Percentiles rank a stretch among this genome's conserved stretches.
Conservation (phyloP, 2,888 invertebrate genomes). For the Oasisia sp. region DNA sequence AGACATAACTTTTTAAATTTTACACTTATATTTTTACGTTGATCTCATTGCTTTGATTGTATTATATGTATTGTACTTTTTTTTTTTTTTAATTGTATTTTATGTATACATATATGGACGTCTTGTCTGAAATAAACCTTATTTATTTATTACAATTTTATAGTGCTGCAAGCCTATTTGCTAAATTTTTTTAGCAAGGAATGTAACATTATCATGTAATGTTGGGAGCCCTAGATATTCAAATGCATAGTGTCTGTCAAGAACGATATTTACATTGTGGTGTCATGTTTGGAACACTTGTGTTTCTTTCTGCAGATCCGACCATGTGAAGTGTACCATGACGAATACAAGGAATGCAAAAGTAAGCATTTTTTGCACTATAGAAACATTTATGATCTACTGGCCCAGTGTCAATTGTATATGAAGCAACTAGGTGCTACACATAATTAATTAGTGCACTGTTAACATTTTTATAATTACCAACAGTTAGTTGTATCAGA, state of each 20-base stretch:
- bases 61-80: too few species aligned
- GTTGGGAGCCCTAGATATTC: neutral
- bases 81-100: too few species aligned
- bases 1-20: too few species aligned
- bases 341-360: conserved; percentile 40
- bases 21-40: too few species aligned
- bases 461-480: neutral
- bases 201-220: neutral
- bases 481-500: neutral
- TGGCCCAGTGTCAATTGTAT: neutral
- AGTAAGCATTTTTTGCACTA: conserved; percentile 29
- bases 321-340: conserved; percentile 38
- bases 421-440: neutral
- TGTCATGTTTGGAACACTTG: neutral
- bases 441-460: neutral
- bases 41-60: too few species aligned
- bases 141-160: too few species aligned
- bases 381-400: neutral
- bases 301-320: conserved; percentile 30
- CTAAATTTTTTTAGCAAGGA: too few species aligned
- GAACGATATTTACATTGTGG: neutral
- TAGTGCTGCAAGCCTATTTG: too few species aligned
- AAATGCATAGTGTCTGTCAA: neutral
- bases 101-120: too few species aligned
- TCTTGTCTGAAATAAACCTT: too few species aligned